Conservation (phyloP, 2,113 vertebrate genomes). For the Pithys albifrons region DNA sequence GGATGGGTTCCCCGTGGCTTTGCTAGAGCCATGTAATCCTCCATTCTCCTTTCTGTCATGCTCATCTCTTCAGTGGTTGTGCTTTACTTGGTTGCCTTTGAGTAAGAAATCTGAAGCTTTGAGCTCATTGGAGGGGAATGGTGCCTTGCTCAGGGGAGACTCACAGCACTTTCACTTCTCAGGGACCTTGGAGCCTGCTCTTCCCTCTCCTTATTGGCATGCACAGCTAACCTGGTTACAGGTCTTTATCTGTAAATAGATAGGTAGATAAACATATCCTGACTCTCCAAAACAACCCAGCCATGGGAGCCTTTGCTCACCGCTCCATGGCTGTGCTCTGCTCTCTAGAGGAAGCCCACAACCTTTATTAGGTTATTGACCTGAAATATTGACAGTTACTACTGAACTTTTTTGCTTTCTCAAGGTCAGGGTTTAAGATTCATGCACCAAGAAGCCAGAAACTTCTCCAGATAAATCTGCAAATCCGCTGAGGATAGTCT, state of each 20-base stretch:
- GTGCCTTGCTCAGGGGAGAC: background rate
- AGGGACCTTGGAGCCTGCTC: background rate
- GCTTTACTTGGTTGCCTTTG: background rate
- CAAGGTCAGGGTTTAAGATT: background rate
- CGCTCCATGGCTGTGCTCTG: background rate
- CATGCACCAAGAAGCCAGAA: background rate
- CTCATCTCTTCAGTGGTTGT: background rate
- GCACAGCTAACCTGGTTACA: background rate
- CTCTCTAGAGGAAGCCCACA: background rate
- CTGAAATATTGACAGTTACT: background rate
- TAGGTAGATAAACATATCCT: background rate
- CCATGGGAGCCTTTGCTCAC: background rate
- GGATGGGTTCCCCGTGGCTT: conserved; percentile 15
- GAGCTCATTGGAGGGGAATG: background rate
- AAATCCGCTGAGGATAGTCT: background rate
- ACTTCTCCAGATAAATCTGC: background rate
- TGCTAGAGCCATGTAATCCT: conserved; percentile 23
- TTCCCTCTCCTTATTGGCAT: background rate
- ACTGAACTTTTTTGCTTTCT: background rate
- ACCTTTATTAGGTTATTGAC: background rate
- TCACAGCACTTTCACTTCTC: background rate
- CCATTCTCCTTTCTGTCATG: background rate
- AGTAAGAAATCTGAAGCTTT: background rate
- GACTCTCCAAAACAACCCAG: background rate
- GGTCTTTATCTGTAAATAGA: background rate